Conservation (phyloP, 2,888 invertebrate species). For the Machimus rusticus region DNA sequence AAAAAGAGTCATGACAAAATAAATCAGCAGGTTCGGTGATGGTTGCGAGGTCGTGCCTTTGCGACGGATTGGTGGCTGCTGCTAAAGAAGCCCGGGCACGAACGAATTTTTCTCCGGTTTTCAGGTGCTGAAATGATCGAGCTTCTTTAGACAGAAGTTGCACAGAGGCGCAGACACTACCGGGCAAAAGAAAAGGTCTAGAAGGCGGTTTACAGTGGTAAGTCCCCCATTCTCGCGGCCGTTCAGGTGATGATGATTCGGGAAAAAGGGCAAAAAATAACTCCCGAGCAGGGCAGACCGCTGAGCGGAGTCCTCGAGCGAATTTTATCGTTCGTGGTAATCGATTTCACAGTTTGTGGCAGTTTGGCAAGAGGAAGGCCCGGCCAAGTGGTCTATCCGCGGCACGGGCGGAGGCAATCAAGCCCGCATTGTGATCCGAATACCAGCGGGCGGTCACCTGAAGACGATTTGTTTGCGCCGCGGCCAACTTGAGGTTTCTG, state of each 20-base stretch:
- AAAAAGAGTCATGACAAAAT: conserved; percentile 38
- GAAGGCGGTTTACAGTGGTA: background rate
- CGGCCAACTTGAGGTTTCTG: background rate
- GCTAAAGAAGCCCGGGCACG: conserved; percentile 9
- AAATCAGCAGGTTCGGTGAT: conserved; percentile 18
- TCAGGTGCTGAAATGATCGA: background rate
- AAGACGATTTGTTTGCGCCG: conserved; percentile 27
- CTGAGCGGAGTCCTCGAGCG: conserved; percentile 12
- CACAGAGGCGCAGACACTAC: background rate
- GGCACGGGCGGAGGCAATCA: conserved; percentile 36
- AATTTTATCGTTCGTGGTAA: conserved; percentile 40
- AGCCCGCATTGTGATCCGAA: conserved; percentile 41
- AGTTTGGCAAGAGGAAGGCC: conserved; percentile 4
- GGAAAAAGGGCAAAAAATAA: background rate
- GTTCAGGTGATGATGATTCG: conserved; percentile 26
- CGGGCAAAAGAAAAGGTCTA: background rate
- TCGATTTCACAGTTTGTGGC: conserved; percentile 41
- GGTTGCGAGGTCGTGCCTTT: conserved; percentile 18
- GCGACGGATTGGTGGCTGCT: background rate
- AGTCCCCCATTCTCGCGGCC: conserved; percentile 4
- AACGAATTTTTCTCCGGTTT: background rate
- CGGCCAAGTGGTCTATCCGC: background rate
- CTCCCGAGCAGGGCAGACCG: background rate
- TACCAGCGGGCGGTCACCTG: conserved; percentile 37
- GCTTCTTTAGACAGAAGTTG: background rate